Base-by-base conservation (phyloP, 2,888 invertebrate genomes). In the Chouioia cunea region DNA sequence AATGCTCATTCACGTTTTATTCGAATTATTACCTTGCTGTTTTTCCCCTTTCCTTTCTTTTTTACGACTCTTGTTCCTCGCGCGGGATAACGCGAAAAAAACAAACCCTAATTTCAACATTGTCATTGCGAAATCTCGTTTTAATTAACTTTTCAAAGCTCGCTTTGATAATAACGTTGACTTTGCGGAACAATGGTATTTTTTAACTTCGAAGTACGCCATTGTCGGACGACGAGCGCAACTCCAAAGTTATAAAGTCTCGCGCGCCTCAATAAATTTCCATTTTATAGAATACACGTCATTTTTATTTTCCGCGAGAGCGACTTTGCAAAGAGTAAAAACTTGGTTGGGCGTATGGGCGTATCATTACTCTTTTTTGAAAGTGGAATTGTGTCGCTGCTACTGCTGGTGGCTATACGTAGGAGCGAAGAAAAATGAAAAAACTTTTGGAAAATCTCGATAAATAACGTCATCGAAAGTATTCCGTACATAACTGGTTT, bases 271-370 rank as follows among this genome's bases (percentile, higher is more conserved):
- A 66, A 73, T 73, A 73, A 70, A 73, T 73, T 73, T 73, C 63
- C 70, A 73, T 73, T 66, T 66, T 56, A 54, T 22, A 62, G 52
- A 63, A 70, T 62, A 63, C 66, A 66, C 47, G 59, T 47, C 63
- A 70, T 70, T 73, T 73, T 73, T 63, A 73, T 73, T 73, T 67
- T 70, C 73, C 70, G 59, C 65, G 52, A 70, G 70, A 73, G 48
- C 65, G 70, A 65, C 65, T 71, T 70, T 54, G 62, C 62, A 65
- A 62, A 52, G 65, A 65, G 65, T 62, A 53, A 65, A 27, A 71
- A 73, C 63, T 64, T 73, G 70, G n/a, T n/a, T 10, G 36, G 1
- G 10, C 36, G 36, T 10, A 12, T 12, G 10, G 36, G 10, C 36
- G 59, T 66, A 66, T 73, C 73, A 73, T 70, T 57, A 70, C 70